Percentiles rank a stretch among this genome's conserved stretches.
These are phyloP conservation scores for Drosophila pseudoananassae DNA, from an alignment of 1,140 invertebrate genomes.

Conservation along the genomic window DNA sequence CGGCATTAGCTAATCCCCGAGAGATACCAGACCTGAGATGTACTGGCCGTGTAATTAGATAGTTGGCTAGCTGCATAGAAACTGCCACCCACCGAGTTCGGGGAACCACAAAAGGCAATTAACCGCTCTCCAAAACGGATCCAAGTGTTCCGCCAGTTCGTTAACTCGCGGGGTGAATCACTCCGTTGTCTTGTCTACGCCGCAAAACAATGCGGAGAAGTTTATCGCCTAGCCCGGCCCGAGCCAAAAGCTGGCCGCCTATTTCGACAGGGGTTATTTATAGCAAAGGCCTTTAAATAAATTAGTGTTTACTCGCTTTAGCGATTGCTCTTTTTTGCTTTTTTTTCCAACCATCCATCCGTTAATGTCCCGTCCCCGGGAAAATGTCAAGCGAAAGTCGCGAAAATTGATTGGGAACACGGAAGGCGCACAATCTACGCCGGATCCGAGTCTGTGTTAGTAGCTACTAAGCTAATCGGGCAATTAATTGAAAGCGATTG, in stretches of 20 bases:
- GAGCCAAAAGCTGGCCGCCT: conserved; percentile 29
- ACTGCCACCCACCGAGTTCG: conserved; percentile 4
- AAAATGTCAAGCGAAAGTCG: conserved; percentile 44
- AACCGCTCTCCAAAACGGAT: conserved; percentile 12
- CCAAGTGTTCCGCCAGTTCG: conserved; percentile 34
- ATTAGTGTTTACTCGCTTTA: conserved; percentile 31
- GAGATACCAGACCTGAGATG: background rate
- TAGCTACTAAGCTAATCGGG: conserved; percentile 18
- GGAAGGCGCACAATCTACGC: conserved; percentile 27
- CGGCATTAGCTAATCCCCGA: conserved; percentile 8
- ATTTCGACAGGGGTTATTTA: conserved; percentile 44
- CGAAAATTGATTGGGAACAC: conserved; percentile 43
- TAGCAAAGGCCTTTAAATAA: conserved; percentile 48
- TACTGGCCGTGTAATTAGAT: conserved; percentile 10
- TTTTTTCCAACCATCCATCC: conserved; percentile 1
- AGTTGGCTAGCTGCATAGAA: conserved; percentile 2
- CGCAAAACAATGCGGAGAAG: conserved; percentile 45
- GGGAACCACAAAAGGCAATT: conserved; percentile 24
- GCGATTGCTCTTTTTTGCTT: conserved; percentile 5
- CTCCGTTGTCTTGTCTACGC: conserved; percentile 46
- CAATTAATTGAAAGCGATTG: conserved; percentile 44
- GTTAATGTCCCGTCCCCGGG: conserved; percentile 11
- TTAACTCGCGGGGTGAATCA: conserved; percentile 44
- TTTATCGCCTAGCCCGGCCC: conserved; percentile 43
- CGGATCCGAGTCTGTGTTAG: background rate